Conservation (phyloP, 2,113 vertebrate genomes). For the Neolamprologus modestus region DNA sequence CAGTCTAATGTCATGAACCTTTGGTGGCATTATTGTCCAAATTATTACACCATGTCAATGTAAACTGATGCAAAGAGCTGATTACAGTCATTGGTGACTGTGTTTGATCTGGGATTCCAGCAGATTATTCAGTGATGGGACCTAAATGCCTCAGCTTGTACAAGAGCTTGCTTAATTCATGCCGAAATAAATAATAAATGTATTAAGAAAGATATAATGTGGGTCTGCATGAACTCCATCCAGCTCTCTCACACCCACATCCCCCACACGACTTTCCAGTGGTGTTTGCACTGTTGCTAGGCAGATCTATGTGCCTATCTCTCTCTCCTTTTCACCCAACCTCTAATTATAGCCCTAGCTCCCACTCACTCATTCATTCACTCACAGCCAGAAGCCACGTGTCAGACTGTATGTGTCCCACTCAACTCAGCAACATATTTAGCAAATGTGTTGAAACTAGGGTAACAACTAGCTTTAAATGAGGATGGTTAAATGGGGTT, state of each 20-base stretch:
- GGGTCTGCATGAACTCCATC: background rate
- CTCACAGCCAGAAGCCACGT: background rate
- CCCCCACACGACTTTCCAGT: constrained; percentile 3
- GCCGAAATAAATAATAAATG: constrained; percentile 18
- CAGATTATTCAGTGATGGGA: background rate
- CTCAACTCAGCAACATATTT: background rate
- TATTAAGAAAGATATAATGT: background rate
- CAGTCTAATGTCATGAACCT: background rate
- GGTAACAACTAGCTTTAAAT: background rate
- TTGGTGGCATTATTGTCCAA: background rate
- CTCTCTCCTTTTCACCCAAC: constrained; percentile 7
- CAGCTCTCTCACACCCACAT: background rate
- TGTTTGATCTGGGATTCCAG: background rate
- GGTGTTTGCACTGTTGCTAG: constrained; percentile 64
- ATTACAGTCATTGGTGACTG: background rate
- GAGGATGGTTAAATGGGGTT: background rate
- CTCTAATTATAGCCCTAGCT: constrained; percentile 39
- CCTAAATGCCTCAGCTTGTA: background rate
- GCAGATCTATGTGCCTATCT: constrained; percentile 49
- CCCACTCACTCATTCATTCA: background rate
- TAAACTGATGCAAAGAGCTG: background rate
- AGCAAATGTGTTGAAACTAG: background rate
- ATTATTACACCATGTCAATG: background rate
- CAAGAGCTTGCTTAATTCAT: background rate
- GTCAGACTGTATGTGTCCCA: background rate